These are phyloP conservation scores for Anguilla rostrata DNA, from an alignment of 2,113 vertebrate genomes.

Conservation along the genomic window DNA sequence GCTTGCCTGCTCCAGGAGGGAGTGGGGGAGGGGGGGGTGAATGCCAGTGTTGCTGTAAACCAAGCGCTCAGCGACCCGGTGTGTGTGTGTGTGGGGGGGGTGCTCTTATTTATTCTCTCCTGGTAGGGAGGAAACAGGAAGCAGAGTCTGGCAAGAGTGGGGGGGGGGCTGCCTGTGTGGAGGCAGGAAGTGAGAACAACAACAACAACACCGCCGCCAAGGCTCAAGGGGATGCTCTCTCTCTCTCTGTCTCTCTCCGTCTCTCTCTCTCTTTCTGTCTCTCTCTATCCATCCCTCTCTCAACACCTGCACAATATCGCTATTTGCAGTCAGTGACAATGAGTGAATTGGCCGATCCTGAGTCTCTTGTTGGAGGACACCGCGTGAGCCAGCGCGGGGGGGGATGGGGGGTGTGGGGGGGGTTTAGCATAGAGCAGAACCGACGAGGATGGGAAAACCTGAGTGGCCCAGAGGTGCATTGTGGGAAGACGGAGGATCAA, in stretches of 20 bases:
- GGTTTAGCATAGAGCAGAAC: no score
- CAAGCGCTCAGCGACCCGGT: slow-evolving; percentile 48
- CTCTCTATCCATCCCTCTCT: background rate
- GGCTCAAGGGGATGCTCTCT: background rate
- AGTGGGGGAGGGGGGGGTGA: slow-evolving; percentile 80
- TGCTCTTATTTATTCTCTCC: background rate
- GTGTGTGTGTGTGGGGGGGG: background rate
- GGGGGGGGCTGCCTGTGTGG: slow-evolving; percentile 43
- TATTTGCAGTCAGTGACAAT: background rate
- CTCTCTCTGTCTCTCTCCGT: background rate
- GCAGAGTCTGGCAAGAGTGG: slow-evolving; percentile 41
- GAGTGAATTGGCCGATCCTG: background rate
- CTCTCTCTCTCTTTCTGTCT: background rate
- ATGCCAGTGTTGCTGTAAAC: slow-evolving; percentile 66
- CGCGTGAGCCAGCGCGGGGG: no score
- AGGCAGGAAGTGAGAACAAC: background rate
- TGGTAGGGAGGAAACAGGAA: no score
- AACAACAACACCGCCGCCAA: background rate
- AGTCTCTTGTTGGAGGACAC: background rate
- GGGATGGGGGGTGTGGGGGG: no score
- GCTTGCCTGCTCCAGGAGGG: slow-evolving; percentile 68
- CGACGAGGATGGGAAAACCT: background rate
- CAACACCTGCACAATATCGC: background rate
- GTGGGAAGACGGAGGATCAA: background rate
- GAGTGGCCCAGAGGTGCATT: background rate